A percentile compares a stretch with the other conserved stretches of the same genome.
Evolutionary conservation across 2,113 vertebrate genomes (phyloP).

Genomic region (Etheostoma spectabile): DNA sequence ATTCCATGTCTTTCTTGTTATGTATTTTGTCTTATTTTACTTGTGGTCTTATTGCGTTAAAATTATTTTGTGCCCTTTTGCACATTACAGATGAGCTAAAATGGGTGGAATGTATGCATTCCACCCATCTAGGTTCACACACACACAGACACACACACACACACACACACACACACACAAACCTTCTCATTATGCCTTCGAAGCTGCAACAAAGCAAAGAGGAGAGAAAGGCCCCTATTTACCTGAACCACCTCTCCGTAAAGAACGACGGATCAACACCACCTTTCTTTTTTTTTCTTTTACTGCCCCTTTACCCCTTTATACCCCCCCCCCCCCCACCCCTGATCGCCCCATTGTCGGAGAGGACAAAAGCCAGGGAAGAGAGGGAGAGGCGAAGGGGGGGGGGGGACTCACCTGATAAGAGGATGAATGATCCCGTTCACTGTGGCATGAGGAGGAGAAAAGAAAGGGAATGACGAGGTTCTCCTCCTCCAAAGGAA

Average conservation of each 20-base stretch:
- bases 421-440: slow-evolving; percentile 78
- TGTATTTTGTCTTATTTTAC: neutral
- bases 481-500: neutral
- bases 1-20: neutral
- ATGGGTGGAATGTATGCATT: neutral
- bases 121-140: neutral
- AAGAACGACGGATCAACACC: slow-evolving; percentile 74
- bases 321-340: slow-evolving; percentile 23
- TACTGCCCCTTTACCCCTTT: slow-evolving; percentile 62
- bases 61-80: neutral
- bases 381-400: slow-evolving; percentile 54
- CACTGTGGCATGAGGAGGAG: slow-evolving; percentile 48
- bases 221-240: slow-evolving; percentile 67
- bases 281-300: slow-evolving; percentile 68
- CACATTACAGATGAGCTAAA: neutral
- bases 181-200: slow-evolving; percentile 64
- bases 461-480: slow-evolving; percentile 32
- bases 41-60: neutral
- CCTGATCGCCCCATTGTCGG: slow-evolving; percentile 73
- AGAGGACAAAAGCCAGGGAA: slow-evolving; percentile 72
- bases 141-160: slow-evolving; percentile 16
- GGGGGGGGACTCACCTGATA: slow-evolving; percentile 72
- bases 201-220: slow-evolving; percentile 67
- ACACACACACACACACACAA: slow-evolving; percentile 59
- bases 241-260: slow-evolving; percentile 77